Conservation (phyloP, 2,797 vertebrate species). For the Enteromius unitaeniatus region DNA sequence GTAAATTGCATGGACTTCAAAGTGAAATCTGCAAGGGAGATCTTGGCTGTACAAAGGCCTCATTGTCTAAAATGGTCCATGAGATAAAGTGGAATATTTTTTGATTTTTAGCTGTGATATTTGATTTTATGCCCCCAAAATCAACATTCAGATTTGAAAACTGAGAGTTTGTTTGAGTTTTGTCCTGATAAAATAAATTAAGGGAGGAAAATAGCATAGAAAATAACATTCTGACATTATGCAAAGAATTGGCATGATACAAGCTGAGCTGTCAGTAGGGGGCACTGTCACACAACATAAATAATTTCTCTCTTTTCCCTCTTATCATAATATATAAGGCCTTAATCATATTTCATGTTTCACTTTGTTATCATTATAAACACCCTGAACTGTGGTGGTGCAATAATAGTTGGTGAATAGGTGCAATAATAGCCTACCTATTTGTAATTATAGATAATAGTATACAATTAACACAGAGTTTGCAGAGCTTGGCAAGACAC, state of each 20-base stretch:
- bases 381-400: neutral
- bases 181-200: slow-evolving; percentile 56
- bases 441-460: slow-evolving; percentile 33
- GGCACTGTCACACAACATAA: slow-evolving; percentile 73
- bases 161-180: neutral
- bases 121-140: slow-evolving; percentile 29
- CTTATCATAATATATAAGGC: neutral
- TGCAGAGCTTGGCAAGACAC: slow-evolving; percentile 19
- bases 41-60: slow-evolving; percentile 42
- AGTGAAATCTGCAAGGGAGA: slow-evolving; percentile 46
- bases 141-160: slow-evolving; percentile 40
- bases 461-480: slow-evolving; percentile 32
- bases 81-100: slow-evolving; percentile 49
- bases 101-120: slow-evolving; percentile 44
- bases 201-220: neutral
- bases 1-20: slow-evolving; percentile 40
- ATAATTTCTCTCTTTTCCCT: slow-evolving; percentile 37
- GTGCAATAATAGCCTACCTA: slow-evolving; percentile 31
- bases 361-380: slow-evolving; percentile 20
- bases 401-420: slow-evolving; percentile 22
- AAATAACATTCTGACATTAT: neutral
- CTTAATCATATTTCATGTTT: slow-evolving; percentile 24
- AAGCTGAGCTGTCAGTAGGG: slow-evolving; percentile 71
- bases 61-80: slow-evolving; percentile 45
- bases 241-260: neutral